Evolutionary conservation across 2,797 vertebrate genomes (phyloP), one percentile per base, ranked within the genome.

Genomic region (Taenioides sp.): DNA sequence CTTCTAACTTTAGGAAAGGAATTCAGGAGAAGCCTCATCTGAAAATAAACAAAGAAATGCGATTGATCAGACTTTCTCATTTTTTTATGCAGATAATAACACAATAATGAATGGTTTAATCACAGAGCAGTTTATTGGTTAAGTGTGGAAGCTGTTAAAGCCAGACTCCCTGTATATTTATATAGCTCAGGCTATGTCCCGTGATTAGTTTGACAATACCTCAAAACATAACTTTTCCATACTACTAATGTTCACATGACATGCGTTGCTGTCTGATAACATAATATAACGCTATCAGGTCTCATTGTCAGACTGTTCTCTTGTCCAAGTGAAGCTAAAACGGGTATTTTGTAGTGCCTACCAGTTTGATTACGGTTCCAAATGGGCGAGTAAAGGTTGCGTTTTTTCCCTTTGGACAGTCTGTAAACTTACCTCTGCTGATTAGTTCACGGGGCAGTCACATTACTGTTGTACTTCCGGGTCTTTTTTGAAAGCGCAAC

Each of bases 1-100:
- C 80, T 83, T 63, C 80, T 88, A 59, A 88, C 64, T 76, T 67
- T 70, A 63, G 70, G 27, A 59, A 84, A 79, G 59, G 73, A 81
- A 40, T 10, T 69, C 75, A 82, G 74, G 73, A 84, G 78, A 79
- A 90, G 72, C 84, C 87, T 90, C 94, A 94, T 93, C 93, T 93
- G 47, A 65, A 11, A 47, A 37, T 37, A 78, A 31, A 70, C 69
- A n/a, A 50, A 23, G 2, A 34, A 57, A n/a, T 20, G 52, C 20
- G 14, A 11, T 2, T 62, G 1, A 22, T 34, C 58, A 57, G 9
- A 11, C 54, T 5, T 10, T 25, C 2, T 22, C 9, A 4, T 57
- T 57, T 23, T 25, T 58, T n/a, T 55, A n/a, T 55, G 49, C 49
- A 50, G 0, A n/a, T n/a, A 9, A 54, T 2, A 54, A 7, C 1